Base-by-base conservation (phyloP, 1,140 invertebrate genomes). In the Araneus ventricosus region DNA sequence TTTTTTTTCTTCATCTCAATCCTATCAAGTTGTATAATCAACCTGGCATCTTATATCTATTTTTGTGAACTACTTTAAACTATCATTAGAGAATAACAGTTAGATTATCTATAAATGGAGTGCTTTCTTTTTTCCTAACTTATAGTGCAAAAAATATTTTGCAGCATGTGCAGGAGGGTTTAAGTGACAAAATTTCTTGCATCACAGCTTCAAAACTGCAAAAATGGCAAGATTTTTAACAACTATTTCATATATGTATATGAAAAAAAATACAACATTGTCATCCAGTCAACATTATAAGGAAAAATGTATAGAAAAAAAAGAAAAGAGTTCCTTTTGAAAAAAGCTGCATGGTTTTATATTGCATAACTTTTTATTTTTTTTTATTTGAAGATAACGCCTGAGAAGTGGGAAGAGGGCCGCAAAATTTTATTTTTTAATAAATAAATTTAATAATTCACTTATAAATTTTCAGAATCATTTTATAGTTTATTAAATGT, bases 121-220 rank as follows among this genome's bases (percentile, higher is more conserved):
- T 84, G 80, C 89, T 61, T 34, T 84, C 61, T 84, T 57, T 84
- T 52, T 52, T 17, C 45, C 89, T 91, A 91, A 70, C n/a, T 87
- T 93, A 79, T 59, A 79, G 91, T 93, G 91, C 84, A 93, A 87
- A 93, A 87, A 79, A 93, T 93, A 93, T 88, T 41, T 88, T 88
- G 67, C 52, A 79, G 45, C 17, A 79, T 86, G 85, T 93, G 91
- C 91, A 91, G 84, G 61, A 93, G 61, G 39, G 84, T 93, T 86
- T 87, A 30, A 61, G 84, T 93, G 67, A 63, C 91, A 87, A 61
- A 61, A 61, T 92, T 59, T 93, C 41, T 88, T 80, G 91, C 91
- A 93, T 87, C 90, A 88, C 91, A 93, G 84, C 89, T 86, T 82
- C 8, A 82, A 85, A 57, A 85, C 90, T 93, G 85, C 30, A 87